These are phyloP conservation scores for Sylvilagus floridanus DNA, from an alignment of 2,797 vertebrate species.

Conservation along the genomic window DNA sequence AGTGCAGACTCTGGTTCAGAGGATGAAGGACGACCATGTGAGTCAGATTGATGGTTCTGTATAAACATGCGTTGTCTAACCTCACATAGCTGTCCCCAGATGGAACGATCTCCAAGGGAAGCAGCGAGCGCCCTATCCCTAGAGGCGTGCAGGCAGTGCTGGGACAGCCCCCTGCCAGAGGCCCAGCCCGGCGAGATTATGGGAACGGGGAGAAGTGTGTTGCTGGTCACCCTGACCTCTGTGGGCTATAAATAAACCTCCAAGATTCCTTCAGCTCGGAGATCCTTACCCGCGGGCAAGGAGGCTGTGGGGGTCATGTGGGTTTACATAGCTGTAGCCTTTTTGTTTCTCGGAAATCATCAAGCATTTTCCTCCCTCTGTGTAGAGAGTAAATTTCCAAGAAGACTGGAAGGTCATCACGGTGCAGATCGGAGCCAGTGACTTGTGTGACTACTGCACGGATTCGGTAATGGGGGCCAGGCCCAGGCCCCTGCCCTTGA, in stretches of 20 bases:
- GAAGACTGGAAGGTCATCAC: conserved; percentile 98
- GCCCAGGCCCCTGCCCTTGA: neutral
- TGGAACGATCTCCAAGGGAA: neutral
- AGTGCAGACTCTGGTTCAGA: conserved; percentile 89
- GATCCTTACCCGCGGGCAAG: conserved; percentile 24
- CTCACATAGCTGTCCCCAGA: neutral
- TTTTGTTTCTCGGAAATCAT: conserved; percentile 29
- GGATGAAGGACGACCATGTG: conserved; percentile 93
- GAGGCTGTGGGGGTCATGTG: neutral
- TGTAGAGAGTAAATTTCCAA: conserved; percentile 91
- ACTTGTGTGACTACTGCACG: conserved; percentile 94
- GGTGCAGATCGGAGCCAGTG: conserved; percentile 91
- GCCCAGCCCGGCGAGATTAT: neutral
- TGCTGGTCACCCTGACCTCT: neutral
- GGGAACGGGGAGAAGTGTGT: neutral
- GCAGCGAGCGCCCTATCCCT: neutral
- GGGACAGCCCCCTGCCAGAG: neutral
- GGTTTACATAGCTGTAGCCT: neutral
- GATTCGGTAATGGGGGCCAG: conserved; percentile 88
- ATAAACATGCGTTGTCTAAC: neutral
- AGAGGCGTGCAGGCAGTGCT: neutral
- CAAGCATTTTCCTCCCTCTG: conserved; percentile 56
- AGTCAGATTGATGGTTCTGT: conserved; percentile 67
- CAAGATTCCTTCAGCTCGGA: neutral
- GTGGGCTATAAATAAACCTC: conserved; percentile 54